Evolutionary conservation across 1,140 invertebrate species (phyloP).

Genomic region (Apis florea): DNA sequence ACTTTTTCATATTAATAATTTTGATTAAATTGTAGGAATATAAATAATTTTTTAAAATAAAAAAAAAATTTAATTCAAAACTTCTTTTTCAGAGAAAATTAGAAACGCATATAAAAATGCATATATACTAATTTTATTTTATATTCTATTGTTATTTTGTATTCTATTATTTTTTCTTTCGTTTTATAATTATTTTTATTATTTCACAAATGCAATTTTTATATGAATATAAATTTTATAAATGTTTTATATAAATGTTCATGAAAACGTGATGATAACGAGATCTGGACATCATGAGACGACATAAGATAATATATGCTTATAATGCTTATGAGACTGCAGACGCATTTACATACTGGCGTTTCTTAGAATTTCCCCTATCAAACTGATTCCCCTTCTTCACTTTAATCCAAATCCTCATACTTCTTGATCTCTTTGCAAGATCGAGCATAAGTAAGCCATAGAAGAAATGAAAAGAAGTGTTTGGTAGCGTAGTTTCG

Average conservation of each 20-base stretch:
- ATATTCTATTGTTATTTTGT: background rate
- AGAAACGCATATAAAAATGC: background rate
- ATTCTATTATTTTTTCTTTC: background rate
- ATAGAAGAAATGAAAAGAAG: conserved; percentile 46
- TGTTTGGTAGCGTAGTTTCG: conserved; percentile 47
- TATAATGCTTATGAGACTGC: conserved; percentile 33
- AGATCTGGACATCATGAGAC: conserved; percentile 49
- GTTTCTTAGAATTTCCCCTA: conserved; percentile 57
- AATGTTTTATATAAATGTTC: background rate
- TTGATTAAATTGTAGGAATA: background rate
- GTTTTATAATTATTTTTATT: background rate
- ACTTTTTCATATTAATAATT: background rate
- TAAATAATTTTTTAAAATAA: background rate
- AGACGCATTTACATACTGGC: conserved; percentile 48
- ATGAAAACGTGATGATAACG: conserved; percentile 45
- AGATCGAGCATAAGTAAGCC: conserved; percentile 31
- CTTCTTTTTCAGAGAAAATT: background rate
- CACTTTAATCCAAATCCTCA: conserved; percentile 18
- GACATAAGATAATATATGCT: conserved; percentile 46
- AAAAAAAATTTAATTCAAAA: background rate
- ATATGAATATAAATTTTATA: background rate
- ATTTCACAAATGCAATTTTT: background rate
- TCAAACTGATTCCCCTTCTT: conserved; percentile 31
- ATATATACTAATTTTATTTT: background rate
- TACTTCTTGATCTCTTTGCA: conserved; percentile 37